Base-by-base conservation (phyloP, 2,888 invertebrate genomes). In the Scaptomyza parva region DNA sequence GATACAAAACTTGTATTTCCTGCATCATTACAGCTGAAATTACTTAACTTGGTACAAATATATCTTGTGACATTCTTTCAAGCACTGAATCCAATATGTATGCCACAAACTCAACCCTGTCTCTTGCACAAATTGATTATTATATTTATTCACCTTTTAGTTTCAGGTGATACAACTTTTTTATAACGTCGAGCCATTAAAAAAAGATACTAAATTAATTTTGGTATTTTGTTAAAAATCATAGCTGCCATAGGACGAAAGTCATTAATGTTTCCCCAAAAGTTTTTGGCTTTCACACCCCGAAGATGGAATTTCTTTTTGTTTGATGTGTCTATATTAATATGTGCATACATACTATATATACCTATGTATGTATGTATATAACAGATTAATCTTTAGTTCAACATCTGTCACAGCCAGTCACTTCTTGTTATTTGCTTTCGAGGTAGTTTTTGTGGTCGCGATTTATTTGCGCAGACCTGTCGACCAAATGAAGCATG, bases 401-500 rank as follows among this genome's bases (percentile, higher is more conserved):
- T 71, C 72, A 65, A 48, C 65, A 65, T 70, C 76, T 77, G 86
- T 77, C 79, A 76, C 54, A 50, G 66, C 22, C 82, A 80, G 71
- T 76, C 45, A 53, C 54, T 61, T 48, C 35, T 43, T 59, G 58
- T 60, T 60, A 52, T 65, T 72, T 65, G 54, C 50, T 53, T 44
- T 64, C 52, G 55, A 64, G 60, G 66, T 60, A 68, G 70, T 65
- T 67, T 63, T 52, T 72, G 57, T 44, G 76, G 66, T 73, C 69
- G 77, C 80, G 79, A 79, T 88, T 86, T 90, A 87, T 91, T 91
- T 91, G 90, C 90, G 82, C 90, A 89, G 91, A 91, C 91, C 91
- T 92, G 91, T 92, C 92, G 91, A 89, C 90, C 91, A 92, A 92
- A 92, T 92, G 91, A 92, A 91, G 91, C 92, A 90, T 92, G 92